A percentile compares a stretch with the other conserved stretches of the same genome.
Evolutionary conservation across 2,888 invertebrate species (phyloP).

Genomic region (Linnaemya vulpina): DNA sequence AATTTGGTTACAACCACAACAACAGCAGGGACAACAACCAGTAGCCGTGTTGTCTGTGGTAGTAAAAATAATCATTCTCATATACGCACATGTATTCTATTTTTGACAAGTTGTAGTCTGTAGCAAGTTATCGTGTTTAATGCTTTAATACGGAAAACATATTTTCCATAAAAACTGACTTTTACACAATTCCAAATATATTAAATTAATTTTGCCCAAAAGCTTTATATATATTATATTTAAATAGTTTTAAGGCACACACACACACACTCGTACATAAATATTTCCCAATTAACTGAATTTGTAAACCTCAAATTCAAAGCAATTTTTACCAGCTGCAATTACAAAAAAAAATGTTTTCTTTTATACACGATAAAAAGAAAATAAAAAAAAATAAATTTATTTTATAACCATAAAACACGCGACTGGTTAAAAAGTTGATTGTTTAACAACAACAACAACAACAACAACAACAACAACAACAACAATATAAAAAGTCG

Average conservation of each 20-base stretch:
- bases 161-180: too few relatives aligned
- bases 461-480: too few relatives aligned
- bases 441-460: constrained; percentile 24
- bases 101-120: too few relatives aligned
- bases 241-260: neutral
- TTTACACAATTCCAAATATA: too few relatives aligned
- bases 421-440: constrained; percentile 21
- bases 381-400: constrained; percentile 27
- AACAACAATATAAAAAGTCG: neutral
- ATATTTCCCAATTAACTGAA: neutral
- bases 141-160: too few relatives aligned
- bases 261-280: neutral
- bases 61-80: too few relatives aligned
- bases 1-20: too few relatives aligned
- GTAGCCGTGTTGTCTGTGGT: too few relatives aligned
- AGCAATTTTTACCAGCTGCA: neutral
- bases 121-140: too few relatives aligned
- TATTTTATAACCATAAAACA: constrained; percentile 48
- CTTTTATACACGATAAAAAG: neutral
- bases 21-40: too few relatives aligned
- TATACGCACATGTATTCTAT: too few relatives aligned
- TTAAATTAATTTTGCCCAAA: too few relatives aligned
- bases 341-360: neutral
- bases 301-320: constrained; percentile 4
- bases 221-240: neutral